phyloP scores from a whole-genome alignment of 2,888 invertebrate genomes.

The Caenorhabditis afra region DNA sequence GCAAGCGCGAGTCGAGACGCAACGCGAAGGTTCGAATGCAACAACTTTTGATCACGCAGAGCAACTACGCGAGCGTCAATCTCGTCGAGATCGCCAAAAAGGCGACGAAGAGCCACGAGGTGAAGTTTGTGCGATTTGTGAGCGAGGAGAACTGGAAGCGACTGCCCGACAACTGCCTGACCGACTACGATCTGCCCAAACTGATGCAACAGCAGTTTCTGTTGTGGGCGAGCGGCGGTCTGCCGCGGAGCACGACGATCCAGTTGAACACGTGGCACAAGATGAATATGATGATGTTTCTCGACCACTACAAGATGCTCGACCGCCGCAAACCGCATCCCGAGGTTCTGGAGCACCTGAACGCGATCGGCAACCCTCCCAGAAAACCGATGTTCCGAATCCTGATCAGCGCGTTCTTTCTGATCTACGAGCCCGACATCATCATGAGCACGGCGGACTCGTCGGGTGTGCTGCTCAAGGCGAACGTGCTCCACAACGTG shows the following conservation, averaged over 20 bases:
- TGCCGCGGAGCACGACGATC: not conserved
- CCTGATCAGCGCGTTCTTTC: constrained; percentile 15
- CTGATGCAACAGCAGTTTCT: constrained; percentile 11
- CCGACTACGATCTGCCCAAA: constrained; percentile 27
- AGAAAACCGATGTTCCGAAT: not conserved
- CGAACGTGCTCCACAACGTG: not conserved
- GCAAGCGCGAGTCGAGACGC: not conserved
- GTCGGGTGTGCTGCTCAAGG: not conserved
- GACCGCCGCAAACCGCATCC: not conserved
- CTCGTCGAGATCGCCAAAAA: constrained; percentile 21
- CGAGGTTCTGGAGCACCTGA: no score
- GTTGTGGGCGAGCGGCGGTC: not conserved
- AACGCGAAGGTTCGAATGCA: not conserved
- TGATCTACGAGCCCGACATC: constrained; percentile 23
- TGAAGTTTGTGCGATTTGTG: constrained; percentile 21
- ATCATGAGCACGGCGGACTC: constrained; percentile 35
- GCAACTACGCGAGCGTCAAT: constrained; percentile 42
- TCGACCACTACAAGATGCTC: not conserved
- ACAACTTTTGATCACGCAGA: constrained; percentile 36
- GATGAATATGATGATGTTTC: not conserved
- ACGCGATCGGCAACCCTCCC: no score
- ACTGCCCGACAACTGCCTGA: constrained; percentile 8
- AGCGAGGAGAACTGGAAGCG: constrained; percentile 39
- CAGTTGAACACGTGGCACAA: not conserved
- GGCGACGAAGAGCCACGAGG: not conserved